Evolutionary conservation across 2,888 invertebrate genomes (phyloP).

Genomic region (Rosalia funebris): DNA sequence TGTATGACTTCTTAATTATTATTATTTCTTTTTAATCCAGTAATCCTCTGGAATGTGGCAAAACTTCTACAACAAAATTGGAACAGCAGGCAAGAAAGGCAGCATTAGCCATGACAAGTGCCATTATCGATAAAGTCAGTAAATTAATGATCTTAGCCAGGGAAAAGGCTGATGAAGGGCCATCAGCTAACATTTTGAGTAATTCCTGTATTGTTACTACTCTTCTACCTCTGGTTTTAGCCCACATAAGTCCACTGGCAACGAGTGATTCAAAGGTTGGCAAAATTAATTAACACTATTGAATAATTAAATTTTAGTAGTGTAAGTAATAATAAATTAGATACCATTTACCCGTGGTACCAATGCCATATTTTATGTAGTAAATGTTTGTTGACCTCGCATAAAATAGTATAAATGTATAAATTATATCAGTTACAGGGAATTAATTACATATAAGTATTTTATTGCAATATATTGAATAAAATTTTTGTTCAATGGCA

Average conservation of each 20-base stretch:
- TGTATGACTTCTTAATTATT: not conserved
- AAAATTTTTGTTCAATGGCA: too few species aligned
- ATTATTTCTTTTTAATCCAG: slow-evolving; percentile 48
- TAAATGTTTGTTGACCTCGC: too few species aligned
- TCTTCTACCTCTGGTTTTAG: slow-evolving; percentile 84
- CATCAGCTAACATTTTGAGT: slow-evolving; percentile 68
- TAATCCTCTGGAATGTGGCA: slow-evolving; percentile 61
- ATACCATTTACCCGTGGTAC: too few species aligned
- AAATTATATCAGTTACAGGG: too few species aligned
- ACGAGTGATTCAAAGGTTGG: slow-evolving; percentile 84
- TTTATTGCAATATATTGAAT: too few species aligned
- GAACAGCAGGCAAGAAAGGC: slow-evolving; percentile 73
- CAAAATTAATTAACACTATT: too few species aligned
- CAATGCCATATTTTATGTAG: too few species aligned
- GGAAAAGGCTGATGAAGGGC: slow-evolving; percentile 73
- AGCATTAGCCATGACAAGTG: slow-evolving; percentile 79
- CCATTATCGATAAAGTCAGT: slow-evolving; percentile 80
- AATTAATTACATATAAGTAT: too few species aligned
- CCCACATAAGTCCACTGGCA: slow-evolving; percentile 84
- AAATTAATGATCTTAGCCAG: slow-evolving; percentile 82
- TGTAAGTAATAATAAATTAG: too few species aligned
- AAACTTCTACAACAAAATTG: slow-evolving; percentile 57
- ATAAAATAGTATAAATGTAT: too few species aligned
- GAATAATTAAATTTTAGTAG: too few species aligned
- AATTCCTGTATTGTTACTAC: slow-evolving; percentile 74